Base-by-base conservation (phyloP, 1,140 invertebrate genomes). In the Sycophila sp. region DNA sequence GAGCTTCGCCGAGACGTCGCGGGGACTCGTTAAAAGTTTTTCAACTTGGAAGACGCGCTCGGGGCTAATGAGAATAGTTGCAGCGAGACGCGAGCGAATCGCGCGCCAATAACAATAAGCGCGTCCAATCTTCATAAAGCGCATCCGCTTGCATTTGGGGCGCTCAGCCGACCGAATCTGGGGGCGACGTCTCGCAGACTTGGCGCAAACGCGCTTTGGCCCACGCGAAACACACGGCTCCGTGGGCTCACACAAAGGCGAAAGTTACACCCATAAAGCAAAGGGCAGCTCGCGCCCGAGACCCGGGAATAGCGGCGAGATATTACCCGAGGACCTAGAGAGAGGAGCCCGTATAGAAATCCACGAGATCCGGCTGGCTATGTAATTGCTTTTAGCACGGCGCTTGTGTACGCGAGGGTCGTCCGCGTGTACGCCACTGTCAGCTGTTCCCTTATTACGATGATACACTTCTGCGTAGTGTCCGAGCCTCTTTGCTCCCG, bases 401-500 rank as follows among this genome's bases (percentile, higher is more conserved):
- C n/a, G n/a, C n/a, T n/a, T n/a, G n/a, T n/a, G n/a, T n/a, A n/a
- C n/a, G n/a, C n/a, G n/a, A n/a, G n/a, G n/a, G n/a, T n/a, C 22
- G n/a, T 26, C 13, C 74, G 59, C 66, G 73, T 77, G 72, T 78
- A 74, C 79, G 77, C 76, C 77, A 80, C 72, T 80, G 77, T 81
- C 78, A 80, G 78, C 78, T 81, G 78, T 78, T 81, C 74, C 77
- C 75, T 80, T 80, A 80, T 80, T 80, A 80, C 77, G 74, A 75
- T 75, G 67, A 76, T 76, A 80, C 75, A 77, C 75, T 75, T 72
- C 62, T 67, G 64, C 30, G 53, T 65, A 36, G 40, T 17, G 64
- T 69, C 55, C 4, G 13, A 26, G 30, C 11, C 26, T 19, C 36
- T 63, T 64, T 68, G 34, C 69, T 34, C 45, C 58, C 60, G 73